Evolutionary conservation across 2,113 vertebrate genomes (phyloP).

Genomic region (Prinia subflava): DNA sequence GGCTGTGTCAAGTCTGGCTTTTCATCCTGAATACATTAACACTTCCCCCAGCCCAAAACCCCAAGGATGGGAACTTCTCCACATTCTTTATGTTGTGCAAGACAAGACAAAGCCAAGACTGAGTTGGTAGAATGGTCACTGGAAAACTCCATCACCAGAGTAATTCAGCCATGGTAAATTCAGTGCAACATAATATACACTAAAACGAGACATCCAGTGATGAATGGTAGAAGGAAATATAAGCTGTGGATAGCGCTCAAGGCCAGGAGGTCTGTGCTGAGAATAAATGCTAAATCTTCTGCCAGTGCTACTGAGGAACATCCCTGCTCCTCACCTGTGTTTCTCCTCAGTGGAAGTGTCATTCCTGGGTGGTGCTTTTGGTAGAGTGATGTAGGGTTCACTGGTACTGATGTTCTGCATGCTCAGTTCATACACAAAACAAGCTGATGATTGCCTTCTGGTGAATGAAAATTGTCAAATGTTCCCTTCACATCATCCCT

Average conservation of each 20-base stretch:
- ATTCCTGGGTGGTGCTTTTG: not conserved
- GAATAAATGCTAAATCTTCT: not conserved
- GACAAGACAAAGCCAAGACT: not conserved
- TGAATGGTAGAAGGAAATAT: not conserved
- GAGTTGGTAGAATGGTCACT: not conserved
- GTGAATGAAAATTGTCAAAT: not conserved
- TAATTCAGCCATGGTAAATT: not conserved
- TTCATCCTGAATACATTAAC: not conserved
- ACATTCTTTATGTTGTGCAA: not conserved
- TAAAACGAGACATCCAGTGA: not conserved
- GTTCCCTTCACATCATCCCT: not conserved
- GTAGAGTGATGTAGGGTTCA: not conserved
- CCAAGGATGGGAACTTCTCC: not conserved
- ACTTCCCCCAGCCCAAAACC: not conserved
- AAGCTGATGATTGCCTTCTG: not conserved
- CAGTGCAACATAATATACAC: not conserved
- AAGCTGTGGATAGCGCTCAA: not conserved
- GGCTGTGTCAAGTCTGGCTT: not conserved
- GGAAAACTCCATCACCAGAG: not conserved
- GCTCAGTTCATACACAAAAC: not conserved
- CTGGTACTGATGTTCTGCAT: not conserved
- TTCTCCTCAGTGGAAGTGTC: not conserved
- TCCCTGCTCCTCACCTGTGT: not conserved
- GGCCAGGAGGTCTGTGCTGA: not conserved
- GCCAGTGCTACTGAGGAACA: not conserved